phyloP scores from a whole-genome alignment of 2,797 vertebrate species.

The Sebastes variabilis region DNA sequence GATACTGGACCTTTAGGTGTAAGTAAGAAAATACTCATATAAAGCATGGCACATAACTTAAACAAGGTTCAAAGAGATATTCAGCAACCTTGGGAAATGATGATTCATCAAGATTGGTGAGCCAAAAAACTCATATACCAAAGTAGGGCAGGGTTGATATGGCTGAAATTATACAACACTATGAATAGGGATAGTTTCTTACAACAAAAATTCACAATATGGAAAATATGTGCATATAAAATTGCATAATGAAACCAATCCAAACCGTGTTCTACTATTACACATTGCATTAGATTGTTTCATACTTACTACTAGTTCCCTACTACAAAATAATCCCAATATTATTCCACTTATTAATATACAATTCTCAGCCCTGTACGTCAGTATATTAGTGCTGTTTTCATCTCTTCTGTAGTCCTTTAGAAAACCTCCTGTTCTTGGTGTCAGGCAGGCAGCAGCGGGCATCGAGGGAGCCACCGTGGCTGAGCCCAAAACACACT shows the following conservation, averaged over 20 bases:
- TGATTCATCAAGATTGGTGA: background rate
- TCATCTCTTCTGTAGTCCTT: background rate
- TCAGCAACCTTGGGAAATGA: background rate
- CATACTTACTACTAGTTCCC: background rate
- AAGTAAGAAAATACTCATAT: background rate
- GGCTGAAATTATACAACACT: background rate
- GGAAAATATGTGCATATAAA: background rate
- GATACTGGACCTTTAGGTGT: background rate
- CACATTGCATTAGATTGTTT: background rate
- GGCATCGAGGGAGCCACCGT: slow-evolving; percentile 17
- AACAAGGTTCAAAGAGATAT: background rate
- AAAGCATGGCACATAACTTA: background rate
- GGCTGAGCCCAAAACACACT: slow-evolving; percentile 53
- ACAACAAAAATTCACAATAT: background rate
- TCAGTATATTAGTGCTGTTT: background rate
- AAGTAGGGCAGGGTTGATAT: background rate
- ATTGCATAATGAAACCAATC: background rate
- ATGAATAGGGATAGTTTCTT: background rate
- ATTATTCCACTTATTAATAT: background rate
- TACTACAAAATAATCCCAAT: accelerated
- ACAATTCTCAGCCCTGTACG: background rate
- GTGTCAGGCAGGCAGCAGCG: slow-evolving; percentile 19
- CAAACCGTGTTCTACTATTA: background rate
- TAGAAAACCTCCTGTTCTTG: slow-evolving; percentile 14
- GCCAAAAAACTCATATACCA: background rate